phyloP scores from a whole-genome alignment of 1,140 invertebrate genomes.

The Bombus sibiricus region DNA sequence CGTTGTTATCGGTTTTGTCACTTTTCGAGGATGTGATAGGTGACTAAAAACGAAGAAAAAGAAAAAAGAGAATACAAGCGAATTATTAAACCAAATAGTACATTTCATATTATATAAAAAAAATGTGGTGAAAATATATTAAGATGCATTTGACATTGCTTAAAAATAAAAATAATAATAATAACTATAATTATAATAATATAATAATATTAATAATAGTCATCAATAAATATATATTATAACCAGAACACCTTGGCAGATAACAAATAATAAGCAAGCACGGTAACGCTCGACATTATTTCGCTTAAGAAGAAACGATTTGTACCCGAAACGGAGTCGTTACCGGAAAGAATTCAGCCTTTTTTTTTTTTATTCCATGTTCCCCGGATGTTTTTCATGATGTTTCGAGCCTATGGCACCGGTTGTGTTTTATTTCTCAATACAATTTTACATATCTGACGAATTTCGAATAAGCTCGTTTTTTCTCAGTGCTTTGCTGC shows the following conservation, averaged over 20 bases:
- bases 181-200: constrained; percentile 73
- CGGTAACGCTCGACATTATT: constrained; percentile 74
- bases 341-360: constrained; percentile 58
- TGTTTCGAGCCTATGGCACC: constrained; percentile 51
- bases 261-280: constrained; percentile 83
- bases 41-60: constrained; percentile 58
- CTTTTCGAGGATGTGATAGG: constrained; percentile 76
- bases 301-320: constrained; percentile 52
- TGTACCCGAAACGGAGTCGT: constrained; percentile 56
- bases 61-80: constrained; percentile 78
- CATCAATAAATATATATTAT: constrained; percentile 82
- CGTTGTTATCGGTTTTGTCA: not conserved
- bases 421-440: constrained; percentile 46
- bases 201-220: constrained; percentile 75
- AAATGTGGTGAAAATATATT: constrained; percentile 82
- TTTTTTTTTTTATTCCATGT: constrained; percentile 29
- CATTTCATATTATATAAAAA: constrained; percentile 82
- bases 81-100: constrained; percentile 83
- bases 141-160: constrained; percentile 82
- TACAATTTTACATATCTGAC: constrained; percentile 51
- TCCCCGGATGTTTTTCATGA: constrained; percentile 42
- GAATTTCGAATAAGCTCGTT: constrained; percentile 54
- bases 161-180: constrained; percentile 79
- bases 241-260: constrained; percentile 82
- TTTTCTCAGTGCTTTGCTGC: constrained; percentile 60